A percentile compares a stretch with the other conserved stretches of the same genome.
These are phyloP conservation scores for Latrodectus geometricus DNA, from an alignment of 1,140 invertebrate species.

Conservation along the genomic window DNA sequence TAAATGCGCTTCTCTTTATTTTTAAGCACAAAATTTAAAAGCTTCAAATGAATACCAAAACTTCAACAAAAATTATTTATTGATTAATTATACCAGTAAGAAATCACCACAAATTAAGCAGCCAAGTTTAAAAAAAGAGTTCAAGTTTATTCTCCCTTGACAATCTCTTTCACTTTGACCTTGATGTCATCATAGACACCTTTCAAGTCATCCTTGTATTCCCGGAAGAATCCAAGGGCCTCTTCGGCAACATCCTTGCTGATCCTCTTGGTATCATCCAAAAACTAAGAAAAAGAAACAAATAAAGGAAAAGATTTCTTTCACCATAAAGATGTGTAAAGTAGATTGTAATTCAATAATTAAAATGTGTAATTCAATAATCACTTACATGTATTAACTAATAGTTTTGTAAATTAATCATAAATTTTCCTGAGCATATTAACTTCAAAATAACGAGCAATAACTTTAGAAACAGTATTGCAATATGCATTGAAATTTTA, in stretches of 20 bases:
- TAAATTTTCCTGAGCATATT: neutral
- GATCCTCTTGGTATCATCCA: constrained; percentile 25
- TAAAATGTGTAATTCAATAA: neutral
- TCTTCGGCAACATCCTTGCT: constrained; percentile 47
- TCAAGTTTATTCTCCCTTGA: neutral
- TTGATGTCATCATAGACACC: constrained; percentile 28
- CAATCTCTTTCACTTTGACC: neutral
- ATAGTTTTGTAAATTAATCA: neutral
- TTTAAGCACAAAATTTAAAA: too few species aligned
- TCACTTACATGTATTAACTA: neutral
- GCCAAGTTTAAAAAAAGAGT: too few species aligned
- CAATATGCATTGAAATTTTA: too few species aligned
- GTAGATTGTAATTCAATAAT: neutral
- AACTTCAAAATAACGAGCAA: neutral
- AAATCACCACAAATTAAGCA: too few species aligned
- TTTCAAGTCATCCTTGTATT: constrained; percentile 53
- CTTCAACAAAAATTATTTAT: too few species aligned
- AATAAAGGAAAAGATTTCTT: neutral
- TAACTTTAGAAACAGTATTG: neutral
- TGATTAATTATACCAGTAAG: too few species aligned
- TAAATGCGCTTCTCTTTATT: too few species aligned
- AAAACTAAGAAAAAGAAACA: constrained; percentile 13
- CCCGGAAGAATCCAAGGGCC: constrained; percentile 48
- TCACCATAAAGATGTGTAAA: neutral
- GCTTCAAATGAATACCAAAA: too few species aligned